Base-by-base conservation (phyloP, 2,113 vertebrate species). In the Calidris pygmaea region DNA sequence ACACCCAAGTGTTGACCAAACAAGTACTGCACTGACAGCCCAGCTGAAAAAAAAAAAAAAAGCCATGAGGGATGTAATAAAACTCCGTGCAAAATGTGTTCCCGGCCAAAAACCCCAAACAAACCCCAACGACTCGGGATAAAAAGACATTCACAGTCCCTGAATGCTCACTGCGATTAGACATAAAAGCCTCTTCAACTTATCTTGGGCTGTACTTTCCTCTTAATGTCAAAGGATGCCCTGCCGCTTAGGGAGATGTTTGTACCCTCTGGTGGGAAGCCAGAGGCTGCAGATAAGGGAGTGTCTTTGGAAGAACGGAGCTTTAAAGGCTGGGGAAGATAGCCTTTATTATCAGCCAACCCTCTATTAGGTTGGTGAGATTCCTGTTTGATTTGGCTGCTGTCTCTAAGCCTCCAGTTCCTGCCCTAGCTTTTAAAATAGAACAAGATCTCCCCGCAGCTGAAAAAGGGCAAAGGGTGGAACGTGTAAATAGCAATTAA, bases 231-330 rank as follows among this genome's bases (percentile, higher is more conserved):
- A 95, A 93, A 94, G 80, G 83, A 78, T 89, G 92, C 80, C 22
- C 75, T 94, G 87, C 81, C 0, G 27, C 76, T 84, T 30, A 81
- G 52, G 66, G 80, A 90, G 58, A 80, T 90, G 88, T 93, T 96
- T 94, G 91, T 94, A 91, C 74, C 66, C 82, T 84, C 84, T 32
- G 59, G 62, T 83, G 90, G 77, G 95, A 95, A 95, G 92, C 67
- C 90, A 92, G 68, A 95, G 75, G 87, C 89, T 96, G 79, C 91
- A 95, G 94, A 96, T 97, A 93, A 96, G 83, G 81, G 89, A 89
- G 67, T 79, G 88, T 66, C 94, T 96, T 65, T 93, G 86, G 95
- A 90, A 93, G 72, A 89, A 68, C n/a, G 82, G 89, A 50, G 58
- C 81, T 95, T 91, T 87, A 89, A 88, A 94, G 81, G 58, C 63